Evolutionary conservation across 2,888 invertebrate species (phyloP).

Genomic region (Drosophila mimica): DNA sequence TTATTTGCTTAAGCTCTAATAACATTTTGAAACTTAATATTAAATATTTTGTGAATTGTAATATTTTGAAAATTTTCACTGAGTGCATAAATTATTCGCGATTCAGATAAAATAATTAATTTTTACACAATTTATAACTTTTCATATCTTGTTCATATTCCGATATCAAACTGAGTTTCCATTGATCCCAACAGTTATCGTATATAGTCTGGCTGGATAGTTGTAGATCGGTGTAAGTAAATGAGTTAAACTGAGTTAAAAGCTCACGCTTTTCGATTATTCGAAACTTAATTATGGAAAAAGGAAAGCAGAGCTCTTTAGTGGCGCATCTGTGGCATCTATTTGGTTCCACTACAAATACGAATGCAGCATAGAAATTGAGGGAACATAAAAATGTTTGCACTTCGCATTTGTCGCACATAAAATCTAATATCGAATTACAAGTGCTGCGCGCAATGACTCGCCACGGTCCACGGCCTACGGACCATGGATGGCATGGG

Average conservation of each 20-base stretch:
- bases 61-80: background rate
- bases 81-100: too few species aligned
- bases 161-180: background rate
- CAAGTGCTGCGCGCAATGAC: constrained; percentile 41
- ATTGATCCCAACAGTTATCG: background rate
- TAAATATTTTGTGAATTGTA: background rate
- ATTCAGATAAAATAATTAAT: background rate
- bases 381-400: constrained; percentile 76
- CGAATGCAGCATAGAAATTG: constrained; percentile 71
- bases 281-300: constrained; percentile 66
- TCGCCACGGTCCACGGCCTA: constrained; percentile 33
- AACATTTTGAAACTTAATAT: background rate
- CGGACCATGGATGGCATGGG: constrained; percentile 15
- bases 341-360: constrained; percentile 69
- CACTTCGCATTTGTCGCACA: constrained; percentile 81
- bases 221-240: constrained; percentile 4
- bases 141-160: background rate
- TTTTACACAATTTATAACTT: background rate
- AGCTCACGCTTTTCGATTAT: constrained; percentile 65
- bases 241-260: constrained; percentile 11
- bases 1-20: background rate
- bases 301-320: constrained; percentile 19
- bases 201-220: background rate
- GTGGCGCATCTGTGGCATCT: constrained; percentile 34
- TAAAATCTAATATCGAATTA: constrained; percentile 83